Evolutionary conservation across 2,888 invertebrate genomes (phyloP).

Genomic region (Cerastis rubricosa): DNA sequence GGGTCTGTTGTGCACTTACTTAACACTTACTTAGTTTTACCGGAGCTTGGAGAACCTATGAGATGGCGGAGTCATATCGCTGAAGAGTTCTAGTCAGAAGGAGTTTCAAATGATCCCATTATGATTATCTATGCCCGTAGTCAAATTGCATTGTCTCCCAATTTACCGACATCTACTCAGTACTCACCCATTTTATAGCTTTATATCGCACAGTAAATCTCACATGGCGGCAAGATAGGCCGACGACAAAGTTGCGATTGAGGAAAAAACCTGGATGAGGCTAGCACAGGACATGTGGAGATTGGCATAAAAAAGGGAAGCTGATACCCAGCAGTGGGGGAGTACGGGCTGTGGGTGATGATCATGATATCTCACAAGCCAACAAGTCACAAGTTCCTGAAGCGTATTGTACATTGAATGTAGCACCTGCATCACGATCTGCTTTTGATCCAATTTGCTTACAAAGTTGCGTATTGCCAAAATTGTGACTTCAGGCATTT

Average conservation of each 20-base stretch:
- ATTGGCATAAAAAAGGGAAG: too few relatives aligned
- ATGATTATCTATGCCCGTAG: too few relatives aligned
- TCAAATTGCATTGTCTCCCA: background rate
- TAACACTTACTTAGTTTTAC: background rate
- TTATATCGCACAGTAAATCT: background rate
- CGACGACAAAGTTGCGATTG: too few relatives aligned
- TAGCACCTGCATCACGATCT: background rate
- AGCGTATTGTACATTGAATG: background rate
- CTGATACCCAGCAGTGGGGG: too few relatives aligned
- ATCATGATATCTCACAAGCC: too few relatives aligned
- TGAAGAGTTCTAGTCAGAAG: too few relatives aligned
- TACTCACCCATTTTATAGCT: too few relatives aligned
- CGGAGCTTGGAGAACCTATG: background rate
- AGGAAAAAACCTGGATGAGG: too few relatives aligned
- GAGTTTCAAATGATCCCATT: background rate
- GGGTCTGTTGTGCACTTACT: too few relatives aligned
- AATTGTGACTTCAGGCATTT: slow-evolving; percentile 30
- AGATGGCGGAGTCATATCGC: background rate
- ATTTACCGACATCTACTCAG: background rate
- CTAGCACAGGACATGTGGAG: too few relatives aligned
- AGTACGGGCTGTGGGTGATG: too few relatives aligned
- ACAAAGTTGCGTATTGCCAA: slow-evolving; percentile 22
- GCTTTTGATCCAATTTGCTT: background rate
- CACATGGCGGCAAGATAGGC: too few relatives aligned
- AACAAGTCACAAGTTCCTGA: background rate